Evolutionary conservation across 2,888 invertebrate species (phyloP).

Genomic region (Ischnus inquisitorius): DNA sequence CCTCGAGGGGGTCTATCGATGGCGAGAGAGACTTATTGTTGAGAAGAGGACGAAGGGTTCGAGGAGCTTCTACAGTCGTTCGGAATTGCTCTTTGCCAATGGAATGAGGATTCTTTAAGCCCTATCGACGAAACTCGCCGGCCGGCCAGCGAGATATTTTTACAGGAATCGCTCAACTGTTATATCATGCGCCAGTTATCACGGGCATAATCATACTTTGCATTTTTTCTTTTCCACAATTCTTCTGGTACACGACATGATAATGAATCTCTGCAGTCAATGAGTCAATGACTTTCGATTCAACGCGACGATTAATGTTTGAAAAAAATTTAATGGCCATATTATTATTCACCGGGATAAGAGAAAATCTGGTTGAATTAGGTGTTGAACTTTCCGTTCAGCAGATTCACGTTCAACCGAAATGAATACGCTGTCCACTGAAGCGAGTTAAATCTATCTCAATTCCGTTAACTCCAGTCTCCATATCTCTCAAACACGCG

Average conservation of each 20-base stretch:
- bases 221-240: background rate
- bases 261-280: background rate
- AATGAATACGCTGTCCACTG: background rate
- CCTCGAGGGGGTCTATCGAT: conserved; percentile 55
- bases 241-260: background rate
- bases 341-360: too few species aligned
- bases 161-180: conserved; percentile 6
- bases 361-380: too few species aligned
- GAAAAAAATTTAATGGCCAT: too few species aligned
- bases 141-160: conserved; percentile 11
- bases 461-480: background rate
- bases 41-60: conserved; percentile 23
- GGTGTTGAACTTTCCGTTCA: too few species aligned
- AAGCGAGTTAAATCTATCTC: background rate
- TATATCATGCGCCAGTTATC: conserved; percentile 15
- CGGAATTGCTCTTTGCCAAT: conserved; percentile 22
- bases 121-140: conserved; percentile 5
- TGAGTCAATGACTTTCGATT: too few species aligned
- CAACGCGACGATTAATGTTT: too few species aligned
- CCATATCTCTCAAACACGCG: background rate
- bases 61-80: conserved; percentile 29
- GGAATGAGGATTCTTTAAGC: background rate
- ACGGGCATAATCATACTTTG: background rate
- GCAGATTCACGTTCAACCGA: background rate
- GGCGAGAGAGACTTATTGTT: conserved; percentile 48